Conservation (phyloP, 2,797 vertebrate genomes). For the Strix occidentalis region DNA sequence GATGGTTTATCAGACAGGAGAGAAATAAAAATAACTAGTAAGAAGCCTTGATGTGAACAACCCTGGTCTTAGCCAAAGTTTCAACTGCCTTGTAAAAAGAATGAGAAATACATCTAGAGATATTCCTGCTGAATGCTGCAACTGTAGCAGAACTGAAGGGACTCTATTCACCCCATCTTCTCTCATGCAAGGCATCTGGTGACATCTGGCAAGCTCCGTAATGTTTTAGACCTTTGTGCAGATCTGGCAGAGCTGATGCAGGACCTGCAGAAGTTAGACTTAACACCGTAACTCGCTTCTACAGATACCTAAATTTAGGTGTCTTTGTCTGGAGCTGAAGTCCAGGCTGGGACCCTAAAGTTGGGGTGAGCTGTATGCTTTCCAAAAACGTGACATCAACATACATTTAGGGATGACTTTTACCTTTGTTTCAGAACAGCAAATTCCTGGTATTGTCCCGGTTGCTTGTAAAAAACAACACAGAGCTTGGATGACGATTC, state of each 20-base stretch:
- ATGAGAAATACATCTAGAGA: neutral
- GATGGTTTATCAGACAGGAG: neutral
- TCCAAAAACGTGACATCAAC: neutral
- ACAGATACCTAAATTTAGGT: neutral
- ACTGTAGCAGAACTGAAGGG: neutral
- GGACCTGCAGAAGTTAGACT: neutral
- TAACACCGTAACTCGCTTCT: neutral
- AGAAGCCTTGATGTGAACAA: neutral
- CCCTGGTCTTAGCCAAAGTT: neutral
- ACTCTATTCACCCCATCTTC: neutral
- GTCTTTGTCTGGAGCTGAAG: neutral
- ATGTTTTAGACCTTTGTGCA: neutral
- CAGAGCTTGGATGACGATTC: neutral
- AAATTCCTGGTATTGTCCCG: neutral
- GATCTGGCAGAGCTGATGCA: neutral
- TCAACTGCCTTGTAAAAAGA: neutral
- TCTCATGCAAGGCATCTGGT: neutral
- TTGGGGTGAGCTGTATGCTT: neutral
- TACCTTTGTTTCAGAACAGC: neutral
- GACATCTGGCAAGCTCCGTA: neutral
- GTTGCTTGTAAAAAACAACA: neutral
- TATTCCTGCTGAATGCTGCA: neutral
- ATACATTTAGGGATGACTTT: neutral
- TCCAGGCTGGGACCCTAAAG: neutral
- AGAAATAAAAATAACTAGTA: neutral